A percentile compares a stretch with the other conserved stretches of the same genome.
These are phyloP conservation scores for Trichogramma evanescens DNA, from an alignment of 2,888 invertebrate species.

Conservation along the genomic window DNA sequence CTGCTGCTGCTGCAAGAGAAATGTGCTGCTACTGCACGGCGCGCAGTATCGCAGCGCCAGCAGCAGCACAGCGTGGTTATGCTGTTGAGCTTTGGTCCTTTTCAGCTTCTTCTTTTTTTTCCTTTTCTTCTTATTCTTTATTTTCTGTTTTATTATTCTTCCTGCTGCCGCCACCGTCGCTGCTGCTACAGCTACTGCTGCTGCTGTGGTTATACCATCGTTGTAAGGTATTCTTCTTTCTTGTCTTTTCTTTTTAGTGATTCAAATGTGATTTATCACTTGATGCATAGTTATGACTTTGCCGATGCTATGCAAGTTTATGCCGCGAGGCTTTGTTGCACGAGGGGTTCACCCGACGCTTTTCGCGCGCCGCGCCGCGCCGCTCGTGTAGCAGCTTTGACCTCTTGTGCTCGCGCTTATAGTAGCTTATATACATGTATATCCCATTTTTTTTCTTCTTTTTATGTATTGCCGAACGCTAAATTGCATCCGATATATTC, in stretches of 20 bases:
- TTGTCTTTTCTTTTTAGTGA: not conserved
- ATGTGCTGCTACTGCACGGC: not conserved
- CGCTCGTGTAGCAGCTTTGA: not conserved
- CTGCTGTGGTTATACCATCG: too few species aligned
- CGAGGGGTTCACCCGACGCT: too few species aligned
- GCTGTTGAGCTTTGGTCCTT: constrained; percentile 1
- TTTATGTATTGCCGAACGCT: too few species aligned
- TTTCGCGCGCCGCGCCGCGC: not conserved
- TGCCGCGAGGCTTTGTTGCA: too few species aligned
- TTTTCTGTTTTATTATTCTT: constrained; percentile 8
- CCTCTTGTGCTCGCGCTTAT: not conserved
- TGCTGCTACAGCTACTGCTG: too few species aligned
- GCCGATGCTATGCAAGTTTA: too few species aligned
- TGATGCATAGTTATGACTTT: not conserved
- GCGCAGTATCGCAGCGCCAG: constrained; percentile 9
- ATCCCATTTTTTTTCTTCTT: too few species aligned
- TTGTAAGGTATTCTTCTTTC: not conserved
- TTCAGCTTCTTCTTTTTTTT: constrained; percentile 9
- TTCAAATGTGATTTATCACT: constrained; percentile 13
- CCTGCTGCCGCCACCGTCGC: not conserved
- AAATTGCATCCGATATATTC: too few species aligned
- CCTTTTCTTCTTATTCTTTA: not conserved
- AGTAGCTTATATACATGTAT: too few species aligned
- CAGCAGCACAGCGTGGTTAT: constrained; percentile 11
- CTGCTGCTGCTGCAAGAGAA: not conserved